Evolutionary conservation across 2,113 vertebrate species (phyloP), one percentile per base, ranked within the genome.

Genomic region (Oreocharis arfaki): DNA sequence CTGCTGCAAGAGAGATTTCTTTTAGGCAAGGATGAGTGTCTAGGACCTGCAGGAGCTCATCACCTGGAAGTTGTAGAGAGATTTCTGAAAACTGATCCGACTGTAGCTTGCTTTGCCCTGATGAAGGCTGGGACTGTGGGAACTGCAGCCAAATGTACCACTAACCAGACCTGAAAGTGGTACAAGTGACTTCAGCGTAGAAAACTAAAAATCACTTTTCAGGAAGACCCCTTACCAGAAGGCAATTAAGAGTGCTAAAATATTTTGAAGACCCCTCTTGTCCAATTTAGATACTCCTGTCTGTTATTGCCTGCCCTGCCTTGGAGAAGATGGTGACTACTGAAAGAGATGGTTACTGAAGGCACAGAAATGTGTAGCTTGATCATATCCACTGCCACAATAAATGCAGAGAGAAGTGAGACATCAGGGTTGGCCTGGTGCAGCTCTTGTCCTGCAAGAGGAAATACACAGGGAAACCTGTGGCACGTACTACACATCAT

Each of bases 401-500:
- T 32, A 76, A 74, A 60, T 50, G 13, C 52, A 59, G 50, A 30
- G 56, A 56, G 21, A 77, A 92, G 9, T 0, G 2, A 67, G 42
- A n/a, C 21, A 23, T n/a, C 17, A 12, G 17, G 19, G 7, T 13
- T 22, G 20, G 21, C 21, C 44, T 49, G 17, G 7, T 87, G 41
- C 28, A 41, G 26, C 19, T 41, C 14, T 60, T 33, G 14, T 28
- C 7, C 59, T 73, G 26, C 33, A 60, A 57, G 55, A 47, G 33
- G 47, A 84, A 46, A 65, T 1, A 8, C 39, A 28, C 39, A 61
- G 55, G 20, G 65, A 60, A 75, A 69, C 11, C n/a, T 69, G 20
- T 57, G 65, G 20, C 80, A 44, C 3, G 0, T 23, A 13, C 12
- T 33, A 9, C 12, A 27, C 17, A 11, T 33, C 0, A 0, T 63